Base-by-base conservation (phyloP, 37 sponge, comb jelly and placozoan genomes). In the Haliclona indistincta region DNA sequence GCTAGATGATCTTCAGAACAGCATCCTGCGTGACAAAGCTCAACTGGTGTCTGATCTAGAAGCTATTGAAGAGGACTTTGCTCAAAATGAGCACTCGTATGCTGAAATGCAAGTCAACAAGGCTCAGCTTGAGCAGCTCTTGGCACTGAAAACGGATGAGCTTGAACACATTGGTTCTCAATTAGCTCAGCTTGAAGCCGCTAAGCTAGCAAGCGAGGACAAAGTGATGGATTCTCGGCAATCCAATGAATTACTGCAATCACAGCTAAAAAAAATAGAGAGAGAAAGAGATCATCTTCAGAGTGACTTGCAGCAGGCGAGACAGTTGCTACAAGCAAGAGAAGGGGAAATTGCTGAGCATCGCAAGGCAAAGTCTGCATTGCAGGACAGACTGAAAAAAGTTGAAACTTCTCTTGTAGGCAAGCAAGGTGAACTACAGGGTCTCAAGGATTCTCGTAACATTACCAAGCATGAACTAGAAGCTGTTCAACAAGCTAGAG, bases 11-110 rank as follows among this genome's bases (percentile, higher is more conserved):
- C 56, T 91, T 20, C 91, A 82, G 64, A 56, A 67, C 41, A 86
- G 77, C 15, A 43, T 91, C 2, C 44, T 85, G 42, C 76, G 74
- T 51, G 91, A 91, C 76, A 91, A 91, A 41, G 86, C 82, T 1
- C 32, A 61, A 28, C 73, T 91, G 30, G 91, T 91, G 47, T 74
- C 65, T 43, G 72, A 85, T 49, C 63, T 91, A 30, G 91, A 91
- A 42, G 83, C 61, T 1, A 91, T 91, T 34, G 86, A 91, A 67
- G 91, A 86, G 20, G 86, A 82, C 53, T 78, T 86, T 22, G 63
- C 78, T 23, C 81, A 82, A 22, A 44, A 68, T 38, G 91, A 91
- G 26, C 75, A 76, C 38, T 67, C 74, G 0, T 86, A 68, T 35
- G 68, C 52, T 15, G 30, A 53, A 20, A 36, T 91, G 35, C 66